phyloP scores from a whole-genome alignment of 2,888 invertebrate species.

The Scaptodrosophila latifasciaeformis region DNA sequence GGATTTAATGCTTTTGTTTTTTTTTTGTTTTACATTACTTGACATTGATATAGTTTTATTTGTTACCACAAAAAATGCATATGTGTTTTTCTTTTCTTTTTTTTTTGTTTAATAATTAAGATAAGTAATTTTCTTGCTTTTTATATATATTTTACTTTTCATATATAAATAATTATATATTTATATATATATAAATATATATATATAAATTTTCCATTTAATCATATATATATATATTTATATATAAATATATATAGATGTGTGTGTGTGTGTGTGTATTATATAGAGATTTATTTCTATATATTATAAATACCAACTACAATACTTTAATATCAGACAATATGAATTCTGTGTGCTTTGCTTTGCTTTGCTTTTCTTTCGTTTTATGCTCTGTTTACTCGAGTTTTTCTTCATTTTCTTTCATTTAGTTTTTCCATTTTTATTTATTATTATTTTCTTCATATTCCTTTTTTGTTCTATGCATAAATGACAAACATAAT shows the following conservation, averaged over 20 bases:
- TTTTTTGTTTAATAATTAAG: not conserved
- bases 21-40: slow-evolving; percentile 20
- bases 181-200: too few species aligned
- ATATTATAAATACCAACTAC: slow-evolving; percentile 58
- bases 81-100: slow-evolving; percentile 1
- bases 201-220: too few species aligned
- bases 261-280: slow-evolving; percentile 17
- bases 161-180: too few species aligned
- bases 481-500: slow-evolving; percentile 43
- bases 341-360: slow-evolving; percentile 22
- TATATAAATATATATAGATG: slow-evolving; percentile 1
- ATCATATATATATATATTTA: slow-evolving; percentile 29
- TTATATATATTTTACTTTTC: not conserved
- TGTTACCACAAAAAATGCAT: slow-evolving; percentile 30
- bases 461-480: slow-evolving; percentile 11
- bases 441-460: slow-evolving; percentile 12
- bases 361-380: slow-evolving; percentile 10
- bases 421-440: too few species aligned
- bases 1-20: slow-evolving; percentile 8
- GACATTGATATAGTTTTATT: slow-evolving; percentile 44
- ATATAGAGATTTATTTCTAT: too few species aligned
- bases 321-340: slow-evolving; percentile 65
- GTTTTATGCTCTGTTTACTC: slow-evolving; percentile 18
- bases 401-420: too few species aligned
- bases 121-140: not conserved